Evolutionary conservation across 2,888 invertebrate genomes (phyloP), one percentile per base, ranked within the genome.

Genomic region (Eristalinus sepulchralis): DNA sequence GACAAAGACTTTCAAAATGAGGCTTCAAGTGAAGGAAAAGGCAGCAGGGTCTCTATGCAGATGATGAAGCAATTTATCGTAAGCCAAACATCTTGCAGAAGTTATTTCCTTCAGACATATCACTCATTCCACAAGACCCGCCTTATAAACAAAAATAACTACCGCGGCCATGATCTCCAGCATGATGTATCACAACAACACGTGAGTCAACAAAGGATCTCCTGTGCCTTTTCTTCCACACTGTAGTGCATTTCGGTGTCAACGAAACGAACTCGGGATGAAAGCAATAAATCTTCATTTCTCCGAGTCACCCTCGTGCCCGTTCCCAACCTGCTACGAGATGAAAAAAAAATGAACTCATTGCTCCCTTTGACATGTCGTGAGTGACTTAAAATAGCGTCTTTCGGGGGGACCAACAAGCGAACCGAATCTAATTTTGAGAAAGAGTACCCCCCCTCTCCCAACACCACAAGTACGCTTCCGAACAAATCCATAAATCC

Each of bases 401-500:
- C 47, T 47, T 47, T 47, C 47, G 17, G 17, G 1, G 13, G 5
- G 47, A 8, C 47, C 47, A 17, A 8, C 17, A 8, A 17, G 6
- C 5, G 17, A 17, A 8, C 47, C 17, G 47, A 47, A 17, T 47
- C 17, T 47, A 47, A 47, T 47, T 47, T 47, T n/a, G 47, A 47
- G 17, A 6, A 47, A 5, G n/a, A 17, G 8, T 17, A n/a, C n/a
- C 1, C 1, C 17, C n/a, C 47, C 47, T 8, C 17, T 27, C n/a
- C 47, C 47, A 2, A 1, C n/a, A 17, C 17, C 47, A 9, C 6
- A 34, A 34, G 8, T 10, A 10, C 34, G 34, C 34, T 34, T 34
- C 9, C 34, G 34, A 34, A 47, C 47, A 3, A 17, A 53, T 67
- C 24, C 36, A 47, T 57, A 75, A 75, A 77, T 82, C 59, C 22